Base-by-base conservation (phyloP, 2,113 vertebrate species). In the Ciconia boyciana region DNA sequence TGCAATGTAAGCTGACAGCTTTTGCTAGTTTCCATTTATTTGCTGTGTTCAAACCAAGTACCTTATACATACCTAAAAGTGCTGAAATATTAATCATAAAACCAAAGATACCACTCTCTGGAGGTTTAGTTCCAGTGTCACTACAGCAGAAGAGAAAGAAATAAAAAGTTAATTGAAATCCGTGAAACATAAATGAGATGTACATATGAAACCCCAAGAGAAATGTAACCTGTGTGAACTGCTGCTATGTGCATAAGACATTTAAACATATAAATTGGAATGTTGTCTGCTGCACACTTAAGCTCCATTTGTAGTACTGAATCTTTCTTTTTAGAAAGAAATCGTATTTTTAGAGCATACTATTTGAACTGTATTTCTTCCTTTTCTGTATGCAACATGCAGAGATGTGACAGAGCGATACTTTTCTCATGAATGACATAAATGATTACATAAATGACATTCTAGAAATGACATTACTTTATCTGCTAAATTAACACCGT, bases 51-150 rank as follows among this genome's bases (percentile, higher is more conserved):
- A 65, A 79, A 57, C 22, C 34, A 69, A 82, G 69, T 46, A 79
- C 7, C 19, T 87, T 21, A 69, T 75, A 96, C 98, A 83, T 98
- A 99, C 99, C 99, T 98, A 99, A 98, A 96, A 99, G 98, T 44
- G 99, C 98, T 52, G 99, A 98, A 89, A 99, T 97, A 80, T 98
- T 99, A 48, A 99, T 99, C 99, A 99, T 99, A 96, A 99, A 98
- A 43, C 99, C 98, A 97, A 99, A 99, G 61, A 99, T 96, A 57
- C 99, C 99, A 41, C 99, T 99, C 94, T 99, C 99, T 3, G 99
- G 99, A 69, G 99, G 98, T 14, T 92, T 97, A 29, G 98, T 98
- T 85, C 98, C 99, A 55, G 99, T 99, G 80, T 99, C 99, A 51
- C 99, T 99, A 84, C 57, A 89, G 87, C 46, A 95, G 83, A 96